Percentiles rank a stretch among this genome's conserved stretches.
These are phyloP conservation scores for Unio pictorum DNA, from an alignment of 2,888 invertebrate genomes.

Conservation along the genomic window DNA sequence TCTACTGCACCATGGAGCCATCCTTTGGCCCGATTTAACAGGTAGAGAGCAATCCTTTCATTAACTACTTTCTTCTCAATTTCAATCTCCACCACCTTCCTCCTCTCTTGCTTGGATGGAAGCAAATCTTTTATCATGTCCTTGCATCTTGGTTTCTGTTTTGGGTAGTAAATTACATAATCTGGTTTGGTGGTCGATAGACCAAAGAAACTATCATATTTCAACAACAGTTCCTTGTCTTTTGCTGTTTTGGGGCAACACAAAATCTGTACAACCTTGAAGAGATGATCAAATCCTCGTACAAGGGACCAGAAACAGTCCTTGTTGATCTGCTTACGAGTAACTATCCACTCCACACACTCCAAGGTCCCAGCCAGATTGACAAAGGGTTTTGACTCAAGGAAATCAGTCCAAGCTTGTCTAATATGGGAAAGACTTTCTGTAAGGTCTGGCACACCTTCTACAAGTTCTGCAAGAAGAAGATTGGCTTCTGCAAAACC, in stretches of 20 bases:
- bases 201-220: constrained; percentile 45
- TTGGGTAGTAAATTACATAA: constrained; percentile 28
- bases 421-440: constrained; percentile 5
- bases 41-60: constrained; percentile 13
- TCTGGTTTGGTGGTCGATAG: constrained; percentile 18
- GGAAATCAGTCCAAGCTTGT: constrained; percentile 37
- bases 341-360: constrained; percentile 37
- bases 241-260: constrained; percentile 12
- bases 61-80: constrained; percentile 12
- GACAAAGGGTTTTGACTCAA: constrained; percentile 24
- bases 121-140: constrained; percentile 18
- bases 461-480: constrained; percentile 18
- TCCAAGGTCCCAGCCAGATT: constrained; percentile 46
- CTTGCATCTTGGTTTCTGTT: constrained; percentile 37
- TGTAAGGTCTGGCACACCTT: constrained; percentile 8
- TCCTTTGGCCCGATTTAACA: constrained; percentile 17
- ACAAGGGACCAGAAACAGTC: constrained; percentile 14
- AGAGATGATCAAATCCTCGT: constrained; percentile 34
- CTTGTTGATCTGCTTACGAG: constrained; percentile 6
- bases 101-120: constrained; percentile 4
- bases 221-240: constrained; percentile 20
- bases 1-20: no score
- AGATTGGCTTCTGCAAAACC: constrained; percentile 29
- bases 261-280: constrained; percentile 28
- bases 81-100: constrained; percentile 1